Evolutionary conservation across 2,113 vertebrate genomes (phyloP).

Genomic region (Pogonocichla stellata): DNA sequence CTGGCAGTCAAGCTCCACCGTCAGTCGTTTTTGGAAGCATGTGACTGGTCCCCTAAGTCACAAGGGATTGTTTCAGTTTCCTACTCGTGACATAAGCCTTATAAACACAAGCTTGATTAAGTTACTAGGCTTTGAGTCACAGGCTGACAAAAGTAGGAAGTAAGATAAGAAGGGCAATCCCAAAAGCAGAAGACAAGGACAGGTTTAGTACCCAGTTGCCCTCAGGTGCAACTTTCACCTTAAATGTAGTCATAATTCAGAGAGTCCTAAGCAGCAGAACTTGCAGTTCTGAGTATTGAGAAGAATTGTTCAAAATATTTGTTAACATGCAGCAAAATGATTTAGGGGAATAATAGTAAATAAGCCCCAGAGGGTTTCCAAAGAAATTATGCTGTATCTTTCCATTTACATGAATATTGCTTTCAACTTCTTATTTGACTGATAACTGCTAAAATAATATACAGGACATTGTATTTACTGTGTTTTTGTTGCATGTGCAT

Average conservation of each 20-base stretch:
- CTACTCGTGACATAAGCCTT: not conserved
- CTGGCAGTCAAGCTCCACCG: not conserved
- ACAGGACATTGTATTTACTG: not conserved
- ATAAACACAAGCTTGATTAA: not conserved
- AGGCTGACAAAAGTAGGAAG: not conserved
- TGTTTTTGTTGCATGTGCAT: not conserved
- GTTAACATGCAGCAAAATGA: not conserved
- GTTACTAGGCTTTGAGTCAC: not conserved
- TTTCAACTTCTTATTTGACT: not conserved
- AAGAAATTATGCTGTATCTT: not conserved
- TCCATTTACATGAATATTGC: not conserved
- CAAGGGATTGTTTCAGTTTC: not conserved
- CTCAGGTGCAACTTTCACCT: not conserved
- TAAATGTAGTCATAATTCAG: not conserved
- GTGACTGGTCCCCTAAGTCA: not conserved
- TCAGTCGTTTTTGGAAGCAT: not conserved
- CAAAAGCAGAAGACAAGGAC: not conserved
- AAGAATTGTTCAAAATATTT: not conserved
- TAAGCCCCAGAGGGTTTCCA: not conserved
- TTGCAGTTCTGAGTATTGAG: not conserved
- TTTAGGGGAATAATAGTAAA: not conserved
- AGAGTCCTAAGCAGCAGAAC: not conserved
- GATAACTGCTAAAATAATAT: not conserved
- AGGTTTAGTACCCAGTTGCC: not conserved
- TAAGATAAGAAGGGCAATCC: not conserved